A percentile compares a stretch with the other conserved stretches of the same genome.
phyloP scores from a whole-genome alignment of 2,888 invertebrate genomes.

The Incurvaria masculella region DNA sequence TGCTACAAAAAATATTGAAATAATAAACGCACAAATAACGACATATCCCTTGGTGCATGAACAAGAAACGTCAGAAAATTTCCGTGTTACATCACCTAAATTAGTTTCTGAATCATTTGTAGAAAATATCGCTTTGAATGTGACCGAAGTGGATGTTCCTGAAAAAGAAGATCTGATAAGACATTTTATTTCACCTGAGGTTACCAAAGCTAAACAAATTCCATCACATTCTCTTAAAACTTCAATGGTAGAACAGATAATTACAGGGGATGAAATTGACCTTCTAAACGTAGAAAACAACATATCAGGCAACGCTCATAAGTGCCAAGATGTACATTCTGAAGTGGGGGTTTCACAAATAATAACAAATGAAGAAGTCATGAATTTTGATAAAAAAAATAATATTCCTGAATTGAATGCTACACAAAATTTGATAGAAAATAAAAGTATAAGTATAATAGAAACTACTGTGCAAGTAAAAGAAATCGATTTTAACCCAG shows the following conservation, averaged over 20 bases:
- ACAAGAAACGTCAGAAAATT: conserved; percentile 51
- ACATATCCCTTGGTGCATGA: conserved; percentile 62
- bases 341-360: conserved; percentile 40
- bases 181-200: conserved; percentile 25
- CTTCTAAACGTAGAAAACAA: conserved; percentile 22
- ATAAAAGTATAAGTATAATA: conserved; percentile 59
- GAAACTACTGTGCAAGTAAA: conserved; percentile 48
- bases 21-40: conserved; percentile 62
- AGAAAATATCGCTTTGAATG: conserved; percentile 58
- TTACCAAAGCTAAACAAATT: conserved; percentile 23
- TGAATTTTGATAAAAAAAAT: conserved; percentile 47
- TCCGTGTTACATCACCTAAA: conserved; percentile 26
- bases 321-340: conserved; percentile 34
- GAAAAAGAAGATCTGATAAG: conserved; percentile 63
- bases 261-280: conserved; percentile 37
- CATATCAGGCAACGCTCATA: conserved; percentile 27
- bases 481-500: conserved; percentile 43
- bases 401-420: conserved; percentile 28
- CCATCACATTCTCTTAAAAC: conserved; percentile 40
- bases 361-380: conserved; percentile 49
- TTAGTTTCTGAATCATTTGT: conserved; percentile 46
- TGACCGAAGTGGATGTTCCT: conserved; percentile 59
- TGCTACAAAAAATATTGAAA: conserved; percentile 49
- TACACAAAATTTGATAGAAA: conserved; percentile 46
- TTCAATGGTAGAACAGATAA: conserved; percentile 40